These are phyloP conservation scores for Lissonota sp. DNA, from an alignment of 2,888 invertebrate species.

Conservation along the genomic window DNA sequence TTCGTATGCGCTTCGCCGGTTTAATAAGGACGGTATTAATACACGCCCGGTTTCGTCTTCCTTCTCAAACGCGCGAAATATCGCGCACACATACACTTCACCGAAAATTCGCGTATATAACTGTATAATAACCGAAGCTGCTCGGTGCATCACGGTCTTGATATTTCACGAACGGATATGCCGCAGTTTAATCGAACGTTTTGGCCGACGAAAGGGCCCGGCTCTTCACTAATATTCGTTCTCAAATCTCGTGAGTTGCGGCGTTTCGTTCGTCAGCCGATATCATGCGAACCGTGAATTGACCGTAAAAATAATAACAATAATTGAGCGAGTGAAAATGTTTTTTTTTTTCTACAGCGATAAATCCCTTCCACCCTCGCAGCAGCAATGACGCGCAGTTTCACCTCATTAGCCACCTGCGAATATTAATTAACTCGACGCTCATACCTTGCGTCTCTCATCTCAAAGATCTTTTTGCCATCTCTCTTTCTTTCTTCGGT, in stretches of 20 bases:
- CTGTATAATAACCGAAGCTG: slow-evolving; percentile 19
- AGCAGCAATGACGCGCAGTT: not conserved
- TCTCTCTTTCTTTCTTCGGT: slow-evolving; percentile 7
- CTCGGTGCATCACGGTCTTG: slow-evolving; percentile 21
- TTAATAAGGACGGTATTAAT: slow-evolving; percentile 77
- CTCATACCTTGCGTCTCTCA: slow-evolving; percentile 4
- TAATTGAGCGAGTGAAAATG: slow-evolving; percentile 17
- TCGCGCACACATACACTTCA: slow-evolving; percentile 44
- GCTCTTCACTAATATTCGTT: no score
- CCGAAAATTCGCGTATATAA: slow-evolving; percentile 1
- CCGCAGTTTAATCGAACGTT: not conserved
- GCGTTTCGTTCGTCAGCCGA: slow-evolving; percentile 1
- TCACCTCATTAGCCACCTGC: slow-evolving; percentile 36
- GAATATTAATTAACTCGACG: slow-evolving; percentile 50
- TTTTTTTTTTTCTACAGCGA: slow-evolving; percentile 17
- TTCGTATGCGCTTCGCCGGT: slow-evolving; percentile 63
- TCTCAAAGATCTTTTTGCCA: slow-evolving; percentile 16
- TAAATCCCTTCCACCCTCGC: slow-evolving; percentile 26
- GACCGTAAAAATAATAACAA: slow-evolving; percentile 16
- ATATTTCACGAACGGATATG: slow-evolving; percentile 35
- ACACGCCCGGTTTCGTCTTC: slow-evolving; percentile 64
- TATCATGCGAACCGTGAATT: not conserved
- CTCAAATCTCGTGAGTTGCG: no score
- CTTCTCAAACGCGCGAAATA: slow-evolving; percentile 61
- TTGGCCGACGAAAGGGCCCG: no score